Evolutionary conservation across 1,140 invertebrate genomes (phyloP), one percentile per base, ranked within the genome.

Genomic region (Nasonia longicornis): DNA sequence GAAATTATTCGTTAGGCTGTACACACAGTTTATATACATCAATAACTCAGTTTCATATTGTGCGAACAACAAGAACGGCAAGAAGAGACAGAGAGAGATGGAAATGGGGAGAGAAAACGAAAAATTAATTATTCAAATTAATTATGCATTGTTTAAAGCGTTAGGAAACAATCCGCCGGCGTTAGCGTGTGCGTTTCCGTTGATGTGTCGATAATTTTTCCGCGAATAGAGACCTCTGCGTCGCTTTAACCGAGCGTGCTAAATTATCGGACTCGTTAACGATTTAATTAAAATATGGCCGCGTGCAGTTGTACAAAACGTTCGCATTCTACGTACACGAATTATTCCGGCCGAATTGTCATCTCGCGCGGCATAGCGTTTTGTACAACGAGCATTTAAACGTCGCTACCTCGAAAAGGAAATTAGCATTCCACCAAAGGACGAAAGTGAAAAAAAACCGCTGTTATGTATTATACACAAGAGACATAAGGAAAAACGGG

Each of bases 1-100:
- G 74, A 58, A 81, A 82, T 82, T 82, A 77, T 82, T 82, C 80
- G 45, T 71, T 64, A 63, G 45, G 20, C 20, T 70, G 8, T 81
- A 69, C 80, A 77, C 64, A 77, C 64, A 22, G 38, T 75, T 74
- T 75, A 69, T 80, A 75, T 52, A 72, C 67, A 77, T 77, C 66
- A 14, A 81, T 81, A 77, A 70, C 20, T 75, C 63, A n/a, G 1
- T 76, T 52, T 48, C 79, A 79, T 64, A 74, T 80, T 70, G 64
- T 74, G 71, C 35, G 16, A 69, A 75, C 58, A 75, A 76, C 45
- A 80, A 73, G 48, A n/a, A 63, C 14, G 3, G 22, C 11, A 14
- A 8, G 26, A n/a, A 31, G 14, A 3, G 66, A 69, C 4, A 10
- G 16, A 22, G 67, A 26, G 26, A 26, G 26, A 16, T 26, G 26